Percentiles rank a stretch among this genome's conserved stretches.
These are phyloP conservation scores for Sciurus vulgaris DNA, from an alignment of 2,797 vertebrate species.

Conservation along the genomic window DNA sequence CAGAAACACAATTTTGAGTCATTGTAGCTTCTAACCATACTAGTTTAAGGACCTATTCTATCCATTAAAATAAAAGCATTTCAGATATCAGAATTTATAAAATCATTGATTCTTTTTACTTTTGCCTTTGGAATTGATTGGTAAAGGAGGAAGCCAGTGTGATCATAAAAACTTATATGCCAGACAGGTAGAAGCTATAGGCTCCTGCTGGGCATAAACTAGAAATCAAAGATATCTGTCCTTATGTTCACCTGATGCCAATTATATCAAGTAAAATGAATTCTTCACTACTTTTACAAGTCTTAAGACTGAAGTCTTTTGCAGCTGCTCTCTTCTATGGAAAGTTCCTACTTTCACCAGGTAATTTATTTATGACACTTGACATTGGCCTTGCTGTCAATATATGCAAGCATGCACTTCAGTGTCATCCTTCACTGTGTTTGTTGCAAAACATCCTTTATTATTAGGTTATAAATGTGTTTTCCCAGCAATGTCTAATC, in stretches of 20 bases:
- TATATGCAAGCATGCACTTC: slow-evolving; percentile 27
- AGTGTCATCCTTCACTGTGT: slow-evolving; percentile 5
- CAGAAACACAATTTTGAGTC: background rate
- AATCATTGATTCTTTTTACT: slow-evolving; percentile 1
- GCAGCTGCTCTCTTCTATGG: background rate
- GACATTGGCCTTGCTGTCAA: slow-evolving; percentile 32
- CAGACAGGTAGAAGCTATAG: slow-evolving; percentile 11
- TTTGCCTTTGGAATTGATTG: slow-evolving; percentile 36
- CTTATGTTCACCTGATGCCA: background rate
- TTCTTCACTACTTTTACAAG: slow-evolving; percentile 37
- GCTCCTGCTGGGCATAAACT: background rate
- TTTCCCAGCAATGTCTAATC: background rate
- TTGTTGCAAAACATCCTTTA: background rate
- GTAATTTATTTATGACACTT: slow-evolving; percentile 56
- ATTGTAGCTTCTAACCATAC: background rate
- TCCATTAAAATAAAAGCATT: slow-evolving; percentile 48
- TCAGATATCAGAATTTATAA: slow-evolving; percentile 37
- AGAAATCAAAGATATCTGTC: slow-evolving; percentile 16
- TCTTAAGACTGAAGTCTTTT: background rate
- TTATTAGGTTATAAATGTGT: slow-evolving; percentile 1
- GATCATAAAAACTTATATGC: slow-evolving; percentile 4
- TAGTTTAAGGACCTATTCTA: background rate
- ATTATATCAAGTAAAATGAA: slow-evolving; percentile 17
- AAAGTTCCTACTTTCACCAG: slow-evolving; percentile 37
- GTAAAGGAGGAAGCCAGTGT: background rate